Percentiles rank a stretch among this genome's conserved stretches.
These are phyloP conservation scores for Tinea pellionella DNA, from an alignment of 2,888 invertebrate genomes.

Conservation along the genomic window DNA sequence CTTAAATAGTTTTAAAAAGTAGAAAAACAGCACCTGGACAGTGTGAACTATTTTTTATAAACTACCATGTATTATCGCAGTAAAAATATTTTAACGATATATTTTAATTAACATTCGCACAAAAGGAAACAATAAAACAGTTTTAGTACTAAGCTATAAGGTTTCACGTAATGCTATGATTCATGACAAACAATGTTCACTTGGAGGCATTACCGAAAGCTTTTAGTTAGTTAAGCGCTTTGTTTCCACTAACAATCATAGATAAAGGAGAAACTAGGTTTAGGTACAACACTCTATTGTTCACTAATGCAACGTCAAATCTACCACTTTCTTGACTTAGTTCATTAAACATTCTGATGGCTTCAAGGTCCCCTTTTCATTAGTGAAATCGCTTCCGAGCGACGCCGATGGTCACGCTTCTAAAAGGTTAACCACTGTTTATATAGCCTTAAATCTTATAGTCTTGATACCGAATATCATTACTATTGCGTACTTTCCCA, in stretches of 20 bases:
- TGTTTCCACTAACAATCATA: constrained; percentile 25
- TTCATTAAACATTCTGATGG: constrained; percentile 9
- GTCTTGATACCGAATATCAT: background rate
- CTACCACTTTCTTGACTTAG: constrained; percentile 19
- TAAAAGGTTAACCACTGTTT: background rate
- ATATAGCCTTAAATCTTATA: background rate
- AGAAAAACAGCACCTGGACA: too few relatives aligned
- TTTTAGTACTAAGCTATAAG: background rate
- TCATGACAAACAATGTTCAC: constrained; percentile 13
- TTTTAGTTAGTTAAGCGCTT: constrained; percentile 25
- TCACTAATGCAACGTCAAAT: constrained; percentile 24
- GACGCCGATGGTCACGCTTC: background rate
- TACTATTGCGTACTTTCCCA: too few relatives aligned
- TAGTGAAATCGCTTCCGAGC: background rate
- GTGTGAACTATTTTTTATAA: too few relatives aligned
- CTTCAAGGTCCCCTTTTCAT: constrained; percentile 5
- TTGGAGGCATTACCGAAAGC: constrained; percentile 19
- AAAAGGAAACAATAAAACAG: background rate
- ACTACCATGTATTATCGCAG: too few relatives aligned
- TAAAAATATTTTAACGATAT: background rate
- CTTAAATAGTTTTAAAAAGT: too few relatives aligned
- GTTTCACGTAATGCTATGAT: constrained; percentile 5
- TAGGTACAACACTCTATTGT: constrained; percentile 24
- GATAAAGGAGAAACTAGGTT: constrained; percentile 27
- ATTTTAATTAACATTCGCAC: background rate